These are phyloP conservation scores for Smutsia gigantea DNA, from an alignment of 2,797 vertebrate species.

Conservation along the genomic window DNA sequence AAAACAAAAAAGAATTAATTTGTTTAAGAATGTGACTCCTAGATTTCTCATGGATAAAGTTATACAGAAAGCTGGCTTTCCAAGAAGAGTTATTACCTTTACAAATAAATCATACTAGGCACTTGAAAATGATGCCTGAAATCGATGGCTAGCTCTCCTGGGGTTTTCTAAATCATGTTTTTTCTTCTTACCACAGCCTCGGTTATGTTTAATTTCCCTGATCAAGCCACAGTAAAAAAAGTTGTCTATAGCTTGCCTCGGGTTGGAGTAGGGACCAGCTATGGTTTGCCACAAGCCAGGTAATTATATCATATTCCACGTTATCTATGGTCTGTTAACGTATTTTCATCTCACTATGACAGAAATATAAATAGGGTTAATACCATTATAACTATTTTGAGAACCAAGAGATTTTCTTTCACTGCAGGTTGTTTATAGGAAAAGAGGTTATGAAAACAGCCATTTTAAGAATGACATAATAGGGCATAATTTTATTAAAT, in stretches of 20 bases:
- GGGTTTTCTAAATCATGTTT: slow-evolving; percentile 69
- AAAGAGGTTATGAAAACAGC: slow-evolving; percentile 12
- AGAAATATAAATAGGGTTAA: slow-evolving; percentile 30
- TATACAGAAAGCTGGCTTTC: slow-evolving; percentile 14
- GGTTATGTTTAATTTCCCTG: slow-evolving; percentile 99
- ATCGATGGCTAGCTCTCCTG: neutral
- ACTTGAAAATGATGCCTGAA: slow-evolving; percentile 49
- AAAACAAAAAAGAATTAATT: neutral
- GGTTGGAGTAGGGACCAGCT: slow-evolving; percentile 98
- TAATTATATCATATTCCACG: slow-evolving; percentile 79
- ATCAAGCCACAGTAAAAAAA: slow-evolving; percentile 98
- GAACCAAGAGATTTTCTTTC: slow-evolving; percentile 45
- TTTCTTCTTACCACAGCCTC: slow-evolving; percentile 90
- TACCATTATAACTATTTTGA: slow-evolving; percentile 27
- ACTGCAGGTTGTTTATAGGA: slow-evolving; percentile 24
- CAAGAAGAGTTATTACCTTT: slow-evolving; percentile 29
- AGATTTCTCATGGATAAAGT: neutral
- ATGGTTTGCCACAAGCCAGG: slow-evolving; percentile 98
- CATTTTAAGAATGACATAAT: slow-evolving; percentile 29
- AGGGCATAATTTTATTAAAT: neutral
- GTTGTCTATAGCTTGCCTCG: slow-evolving; percentile 97
- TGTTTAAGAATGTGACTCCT: slow-evolving; percentile 16
- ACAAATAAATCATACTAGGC: neutral
- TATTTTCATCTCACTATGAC: neutral
- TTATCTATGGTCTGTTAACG: slow-evolving; percentile 43